phyloP scores from a whole-genome alignment of 2,113 vertebrate species.

The Eurypyga helias region DNA sequence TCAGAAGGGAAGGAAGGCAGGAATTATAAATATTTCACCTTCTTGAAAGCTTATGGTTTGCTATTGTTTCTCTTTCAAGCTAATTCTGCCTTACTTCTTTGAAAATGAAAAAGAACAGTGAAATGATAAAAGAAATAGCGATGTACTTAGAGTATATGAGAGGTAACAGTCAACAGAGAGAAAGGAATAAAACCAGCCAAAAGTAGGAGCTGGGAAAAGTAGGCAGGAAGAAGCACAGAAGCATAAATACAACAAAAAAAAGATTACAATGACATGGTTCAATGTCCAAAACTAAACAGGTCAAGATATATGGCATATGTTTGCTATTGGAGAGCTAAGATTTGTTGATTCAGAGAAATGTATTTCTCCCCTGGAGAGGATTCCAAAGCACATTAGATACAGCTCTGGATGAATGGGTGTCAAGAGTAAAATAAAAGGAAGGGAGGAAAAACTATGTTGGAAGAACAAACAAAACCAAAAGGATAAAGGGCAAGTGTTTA shows the following conservation, averaged over 20 bases:
- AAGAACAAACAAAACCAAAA: not conserved
- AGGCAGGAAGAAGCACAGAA: not conserved
- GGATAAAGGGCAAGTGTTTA: not conserved
- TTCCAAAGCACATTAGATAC: not conserved
- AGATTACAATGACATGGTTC: not conserved
- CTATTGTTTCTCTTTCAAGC: not conserved
- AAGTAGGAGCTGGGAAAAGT: not conserved
- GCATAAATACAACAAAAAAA: not conserved
- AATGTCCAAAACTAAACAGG: not conserved
- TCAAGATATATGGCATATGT: not conserved
- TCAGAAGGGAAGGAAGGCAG: not conserved
- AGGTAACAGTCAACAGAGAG: not conserved
- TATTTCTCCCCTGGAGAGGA: not conserved
- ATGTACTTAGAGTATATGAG: not conserved
- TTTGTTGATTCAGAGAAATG: not conserved
- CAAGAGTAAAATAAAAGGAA: not conserved
- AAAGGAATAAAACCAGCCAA: not conserved
- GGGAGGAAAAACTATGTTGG: not conserved
- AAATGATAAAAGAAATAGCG: conserved; percentile 1
- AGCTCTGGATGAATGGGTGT: not conserved
- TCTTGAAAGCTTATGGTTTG: not conserved
- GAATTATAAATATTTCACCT: not conserved
- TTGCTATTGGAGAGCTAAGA: not conserved
- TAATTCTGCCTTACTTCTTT: not conserved
- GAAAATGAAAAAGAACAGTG: not conserved